Percentiles rank a stretch among this genome's conserved stretches.
Evolutionary conservation across 2,888 invertebrate genomes (phyloP).

Genomic region (Tuberolachnus salignus): DNA sequence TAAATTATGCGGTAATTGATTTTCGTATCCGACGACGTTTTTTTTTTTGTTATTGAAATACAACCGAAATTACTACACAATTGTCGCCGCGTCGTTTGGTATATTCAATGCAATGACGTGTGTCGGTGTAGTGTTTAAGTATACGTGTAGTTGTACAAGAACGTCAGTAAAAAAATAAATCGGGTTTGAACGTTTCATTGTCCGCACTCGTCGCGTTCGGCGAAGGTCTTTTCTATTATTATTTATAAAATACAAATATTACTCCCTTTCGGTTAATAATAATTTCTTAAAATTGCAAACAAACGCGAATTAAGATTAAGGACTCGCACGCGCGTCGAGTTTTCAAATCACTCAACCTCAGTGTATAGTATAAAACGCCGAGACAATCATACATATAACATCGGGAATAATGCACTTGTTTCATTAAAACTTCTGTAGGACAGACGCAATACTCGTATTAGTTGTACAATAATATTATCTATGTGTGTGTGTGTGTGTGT

Average conservation of each 20-base stretch:
- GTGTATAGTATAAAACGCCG: not conserved
- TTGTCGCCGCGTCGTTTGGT: too few relatives aligned
- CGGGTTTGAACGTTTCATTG: not conserved
- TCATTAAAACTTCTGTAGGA: not conserved
- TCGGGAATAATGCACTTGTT: not conserved
- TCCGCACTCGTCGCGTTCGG: not conserved
- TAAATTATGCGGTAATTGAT: too few relatives aligned
- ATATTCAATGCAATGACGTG: not conserved
- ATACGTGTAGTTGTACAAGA: too few relatives aligned
- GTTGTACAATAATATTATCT: too few relatives aligned
- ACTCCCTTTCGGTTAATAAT: not conserved
- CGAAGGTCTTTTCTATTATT: not conserved
- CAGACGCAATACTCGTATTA: not conserved
- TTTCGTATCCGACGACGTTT: too few relatives aligned
- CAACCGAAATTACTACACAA: too few relatives aligned
- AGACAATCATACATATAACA: slow-evolving; percentile 4
- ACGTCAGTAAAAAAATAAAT: not conserved
- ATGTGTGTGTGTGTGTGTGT: too few relatives aligned
- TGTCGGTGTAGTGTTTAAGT: too few relatives aligned
- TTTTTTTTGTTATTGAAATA: too few relatives aligned
- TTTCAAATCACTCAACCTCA: not conserved
- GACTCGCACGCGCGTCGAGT: not conserved
- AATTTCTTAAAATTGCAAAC: not conserved
- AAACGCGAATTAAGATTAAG: not conserved
- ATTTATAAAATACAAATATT: not conserved